Base-by-base conservation (phyloP, 2,113 vertebrate genomes). In the Octodon degus region DNA sequence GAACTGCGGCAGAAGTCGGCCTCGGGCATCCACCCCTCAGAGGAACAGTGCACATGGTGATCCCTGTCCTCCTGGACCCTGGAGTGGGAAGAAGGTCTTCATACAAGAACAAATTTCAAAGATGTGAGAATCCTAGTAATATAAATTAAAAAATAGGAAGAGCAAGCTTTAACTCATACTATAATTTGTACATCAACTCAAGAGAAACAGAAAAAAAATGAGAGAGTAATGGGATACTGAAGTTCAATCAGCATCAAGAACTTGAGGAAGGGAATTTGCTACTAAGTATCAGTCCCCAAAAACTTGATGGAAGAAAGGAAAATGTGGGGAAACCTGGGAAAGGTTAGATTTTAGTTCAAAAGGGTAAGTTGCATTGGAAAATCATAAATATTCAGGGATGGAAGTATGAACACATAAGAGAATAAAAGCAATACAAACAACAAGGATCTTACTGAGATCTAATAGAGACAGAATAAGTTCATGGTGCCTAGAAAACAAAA, bases 261-360 rank as follows among this genome's bases (percentile, higher is more conserved):
- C 11, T 60, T 7, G 63, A 60, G 6, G 47, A 82, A 91, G 62
- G 37, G 58, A 53, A 24, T 34, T 16, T 74, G 55, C 47, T 19
- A 7, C 76, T 86, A 85, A 70, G 87, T 43, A 67, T 65, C 50
- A 70, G 14, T 90, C 77, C n/a, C n/a, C 34, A 90, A 83, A 92
- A 82, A 34, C 19, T 27, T 2, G 1, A 14, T 47, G 37, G 7
- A 77, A 68, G 8, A 25, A 92, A 82, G 92, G 13, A 77, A 90
- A 58, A 89, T 37, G 25, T 34, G 5, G 2, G 10, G 7, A 2
- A 70, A 24, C 37, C 6, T 37, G 10, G 47, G 24, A 89, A 68
- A 65, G 43, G 5, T 86, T 24, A 70, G 34, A 37, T 34, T 86
- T 81, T 88, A 63, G 7, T 30, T 67, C 50, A 80, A 50, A 4